Conservation (phyloP, 2,113 vertebrate genomes). For the Varanus komodoensis region DNA sequence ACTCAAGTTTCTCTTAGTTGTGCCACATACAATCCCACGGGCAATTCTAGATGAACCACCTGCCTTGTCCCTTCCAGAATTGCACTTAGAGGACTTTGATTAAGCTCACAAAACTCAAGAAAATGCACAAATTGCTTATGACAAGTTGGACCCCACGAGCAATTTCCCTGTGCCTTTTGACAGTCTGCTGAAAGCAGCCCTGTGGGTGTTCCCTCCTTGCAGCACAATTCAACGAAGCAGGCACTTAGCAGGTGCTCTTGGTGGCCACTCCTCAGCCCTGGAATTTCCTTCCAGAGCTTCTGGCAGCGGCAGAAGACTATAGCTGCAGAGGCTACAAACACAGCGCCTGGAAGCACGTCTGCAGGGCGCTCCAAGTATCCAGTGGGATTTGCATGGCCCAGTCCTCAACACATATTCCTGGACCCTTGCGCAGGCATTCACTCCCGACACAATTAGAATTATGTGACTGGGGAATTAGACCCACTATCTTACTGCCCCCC, state of each 20-base stretch:
- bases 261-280: background rate
- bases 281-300: background rate
- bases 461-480: no score
- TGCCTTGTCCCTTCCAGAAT: background rate
- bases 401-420: no score
- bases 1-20: slow-evolving; percentile 4
- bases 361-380: background rate
- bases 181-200: background rate
- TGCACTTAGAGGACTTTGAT: background rate
- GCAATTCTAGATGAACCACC: background rate
- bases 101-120: slow-evolving; percentile 30
- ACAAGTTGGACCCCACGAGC: background rate
- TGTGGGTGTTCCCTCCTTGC: background rate
- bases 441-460: no score
- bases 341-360: background rate
- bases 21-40: background rate
- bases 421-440: no score
- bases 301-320: background rate
- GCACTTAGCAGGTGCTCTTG: background rate
- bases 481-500: no score
- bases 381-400: no score
- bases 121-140: background rate
- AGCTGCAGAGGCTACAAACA: background rate
- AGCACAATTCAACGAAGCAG: background rate
- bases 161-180: background rate